Percentiles rank a stretch among this genome's conserved stretches.
Conservation (phyloP, 2,113 vertebrate species). For the Paratilapia polleni region DNA sequence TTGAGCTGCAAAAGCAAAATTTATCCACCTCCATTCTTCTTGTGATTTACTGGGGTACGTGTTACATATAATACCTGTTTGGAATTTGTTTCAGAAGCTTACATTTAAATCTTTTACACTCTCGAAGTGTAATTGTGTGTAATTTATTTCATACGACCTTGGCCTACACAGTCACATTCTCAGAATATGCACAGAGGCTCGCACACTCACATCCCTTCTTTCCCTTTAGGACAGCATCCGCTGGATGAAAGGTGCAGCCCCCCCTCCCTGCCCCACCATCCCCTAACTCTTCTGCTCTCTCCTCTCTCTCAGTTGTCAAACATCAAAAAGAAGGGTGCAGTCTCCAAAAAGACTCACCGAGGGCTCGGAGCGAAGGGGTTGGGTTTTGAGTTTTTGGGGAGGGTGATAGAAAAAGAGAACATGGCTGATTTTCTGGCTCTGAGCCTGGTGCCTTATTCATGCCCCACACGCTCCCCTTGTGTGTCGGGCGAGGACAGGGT, state of each 20-base stretch:
- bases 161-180: slow-evolving; percentile 5
- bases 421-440: slow-evolving; percentile 42
- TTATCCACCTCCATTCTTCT: neutral
- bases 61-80: slow-evolving; percentile 1
- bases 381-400: neutral
- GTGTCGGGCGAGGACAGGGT: slow-evolving; percentile 51
- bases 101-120: slow-evolving; percentile 3
- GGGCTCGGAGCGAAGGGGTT: slow-evolving; percentile 43
- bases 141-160: neutral
- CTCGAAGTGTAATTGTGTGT: neutral
- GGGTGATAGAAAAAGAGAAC: slow-evolving; percentile 40
- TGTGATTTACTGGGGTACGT: neutral
- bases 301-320: slow-evolving; percentile 67
- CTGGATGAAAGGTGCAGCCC: slow-evolving; percentile 70
- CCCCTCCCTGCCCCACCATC: slow-evolving; percentile 1
- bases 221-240: slow-evolving; percentile 62
- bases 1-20: neutral
- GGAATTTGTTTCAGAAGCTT: neutral
- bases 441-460: slow-evolving; percentile 57
- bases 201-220: slow-evolving; percentile 2
- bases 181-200: slow-evolving; percentile 7
- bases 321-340: slow-evolving; percentile 74
- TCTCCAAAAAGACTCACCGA: slow-evolving; percentile 66
- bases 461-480: slow-evolving; percentile 35
- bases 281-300: slow-evolving; percentile 33